These are phyloP conservation scores for Dolichomitus sp. DNA, from an alignment of 2,888 invertebrate genomes.

Conservation along the genomic window DNA sequence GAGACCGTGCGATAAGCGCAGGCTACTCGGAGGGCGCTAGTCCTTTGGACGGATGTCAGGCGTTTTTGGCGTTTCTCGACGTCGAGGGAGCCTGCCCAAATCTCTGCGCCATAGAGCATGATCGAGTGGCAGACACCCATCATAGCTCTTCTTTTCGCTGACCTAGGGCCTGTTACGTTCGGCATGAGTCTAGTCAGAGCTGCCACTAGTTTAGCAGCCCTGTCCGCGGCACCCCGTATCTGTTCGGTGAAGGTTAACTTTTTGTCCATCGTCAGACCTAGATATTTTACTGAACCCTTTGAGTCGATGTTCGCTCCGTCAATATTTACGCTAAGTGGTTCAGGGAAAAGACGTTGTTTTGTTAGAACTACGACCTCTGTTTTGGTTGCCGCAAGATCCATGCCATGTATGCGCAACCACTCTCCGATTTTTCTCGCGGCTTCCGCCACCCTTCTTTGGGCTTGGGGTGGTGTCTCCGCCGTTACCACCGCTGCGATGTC, in stretches of 20 bases:
- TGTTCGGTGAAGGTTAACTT: too few relatives aligned
- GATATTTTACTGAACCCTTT: slow-evolving; percentile 49
- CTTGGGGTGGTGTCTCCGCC: background rate
- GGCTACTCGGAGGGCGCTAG: slow-evolving; percentile 58
- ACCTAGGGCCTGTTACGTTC: slow-evolving; percentile 27
- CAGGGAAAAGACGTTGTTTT: background rate
- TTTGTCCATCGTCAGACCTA: slow-evolving; percentile 69
- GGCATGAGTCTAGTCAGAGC: slow-evolving; percentile 41
- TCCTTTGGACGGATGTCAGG: slow-evolving; percentile 63
- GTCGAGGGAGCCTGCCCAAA: slow-evolving; percentile 48
- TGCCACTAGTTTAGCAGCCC: too few relatives aligned
- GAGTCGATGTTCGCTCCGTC: background rate
- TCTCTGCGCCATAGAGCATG: background rate
- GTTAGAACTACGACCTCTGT: slow-evolving; percentile 19
- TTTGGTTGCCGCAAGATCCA: slow-evolving; percentile 12
- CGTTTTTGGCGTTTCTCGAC: slow-evolving; percentile 59
- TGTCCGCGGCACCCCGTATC: too few relatives aligned
- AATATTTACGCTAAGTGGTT: background rate
- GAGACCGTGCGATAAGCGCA: slow-evolving; percentile 71
- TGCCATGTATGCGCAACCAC: slow-evolving; percentile 10
- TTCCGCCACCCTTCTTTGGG: background rate
- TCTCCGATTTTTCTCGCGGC: background rate
- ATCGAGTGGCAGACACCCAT: too few relatives aligned
- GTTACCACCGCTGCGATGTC: slow-evolving; percentile 8
- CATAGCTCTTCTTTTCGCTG: slow-evolving; percentile 40